Percentiles rank a stretch among this genome's conserved stretches.
phyloP scores from a whole-genome alignment of 2,888 invertebrate genomes.

The Acleris holmiana region DNA sequence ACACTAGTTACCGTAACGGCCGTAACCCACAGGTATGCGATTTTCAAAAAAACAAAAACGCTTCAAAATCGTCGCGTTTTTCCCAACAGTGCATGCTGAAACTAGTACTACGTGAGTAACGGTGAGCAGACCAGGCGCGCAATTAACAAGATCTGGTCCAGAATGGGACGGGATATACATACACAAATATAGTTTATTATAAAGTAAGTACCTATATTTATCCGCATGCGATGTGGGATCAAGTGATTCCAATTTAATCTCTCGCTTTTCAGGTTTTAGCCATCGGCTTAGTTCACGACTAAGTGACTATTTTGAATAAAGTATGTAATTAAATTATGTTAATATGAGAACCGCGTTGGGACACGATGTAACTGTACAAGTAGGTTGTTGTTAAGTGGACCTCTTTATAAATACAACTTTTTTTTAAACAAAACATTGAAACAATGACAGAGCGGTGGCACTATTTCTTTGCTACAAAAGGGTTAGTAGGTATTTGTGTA shows the following conservation, averaged over 20 bases:
- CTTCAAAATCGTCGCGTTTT: constrained; percentile 5
- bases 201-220: constrained; percentile 26
- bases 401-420: too few species aligned
- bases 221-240: constrained; percentile 33
- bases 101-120: constrained; percentile 56
- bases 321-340: constrained; percentile 47
- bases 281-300: constrained; percentile 25
- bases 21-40: too few species aligned
- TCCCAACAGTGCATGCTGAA: constrained; percentile 39
- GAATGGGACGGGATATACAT: constrained; percentile 52
- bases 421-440: too few species aligned
- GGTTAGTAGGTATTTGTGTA: too few species aligned
- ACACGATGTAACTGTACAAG: too few species aligned
- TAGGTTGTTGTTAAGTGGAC: too few species aligned
- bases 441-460: too few species aligned
- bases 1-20: too few species aligned
- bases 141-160: constrained; percentile 66
- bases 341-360: constrained; percentile 22
- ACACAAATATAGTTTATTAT: constrained; percentile 38
- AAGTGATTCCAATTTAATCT: constrained; percentile 40
- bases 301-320: constrained; percentile 41
- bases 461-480: too few species aligned
- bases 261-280: constrained; percentile 42
- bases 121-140: constrained; percentile 56
- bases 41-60: too few species aligned